Evolutionary conservation across 2,888 invertebrate genomes (phyloP).

Genomic region (Leistus spinibarbis): DNA sequence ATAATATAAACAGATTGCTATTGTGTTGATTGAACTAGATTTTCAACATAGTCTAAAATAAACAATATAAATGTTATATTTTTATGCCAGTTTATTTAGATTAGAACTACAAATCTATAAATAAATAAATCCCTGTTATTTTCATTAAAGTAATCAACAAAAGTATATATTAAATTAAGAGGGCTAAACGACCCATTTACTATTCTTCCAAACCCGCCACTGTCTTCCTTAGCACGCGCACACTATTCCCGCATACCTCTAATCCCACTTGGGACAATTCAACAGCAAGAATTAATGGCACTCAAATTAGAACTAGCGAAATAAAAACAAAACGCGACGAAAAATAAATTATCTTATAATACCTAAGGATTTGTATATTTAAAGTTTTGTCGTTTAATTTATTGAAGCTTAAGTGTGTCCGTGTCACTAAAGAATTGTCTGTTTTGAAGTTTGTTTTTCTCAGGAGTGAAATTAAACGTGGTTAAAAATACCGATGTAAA

Average conservation of each 20-base stretch:
- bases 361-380: not conserved
- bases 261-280: not conserved
- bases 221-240: not conserved
- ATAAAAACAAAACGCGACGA: not conserved
- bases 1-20: too few species aligned
- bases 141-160: not conserved
- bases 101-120: too few species aligned
- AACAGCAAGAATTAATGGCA: not conserved
- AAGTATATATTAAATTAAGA: not conserved
- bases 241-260: not conserved
- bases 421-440: not conserved
- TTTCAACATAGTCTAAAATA: not conserved
- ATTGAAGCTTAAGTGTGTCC: not conserved
- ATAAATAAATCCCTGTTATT: not conserved
- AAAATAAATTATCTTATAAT: not conserved
- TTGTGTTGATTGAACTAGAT: not conserved
- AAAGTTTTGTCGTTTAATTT: not conserved
- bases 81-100: too few species aligned
- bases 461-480: not conserved
- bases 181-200: not conserved
- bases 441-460: slow-evolving; percentile 2
- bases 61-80: too few species aligned
- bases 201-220: not conserved
- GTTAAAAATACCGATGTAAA: not conserved
- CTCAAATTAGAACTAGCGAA: not conserved